Evolutionary conservation across 2,888 invertebrate genomes (phyloP).

Genomic region (Chirona hameri): DNA sequence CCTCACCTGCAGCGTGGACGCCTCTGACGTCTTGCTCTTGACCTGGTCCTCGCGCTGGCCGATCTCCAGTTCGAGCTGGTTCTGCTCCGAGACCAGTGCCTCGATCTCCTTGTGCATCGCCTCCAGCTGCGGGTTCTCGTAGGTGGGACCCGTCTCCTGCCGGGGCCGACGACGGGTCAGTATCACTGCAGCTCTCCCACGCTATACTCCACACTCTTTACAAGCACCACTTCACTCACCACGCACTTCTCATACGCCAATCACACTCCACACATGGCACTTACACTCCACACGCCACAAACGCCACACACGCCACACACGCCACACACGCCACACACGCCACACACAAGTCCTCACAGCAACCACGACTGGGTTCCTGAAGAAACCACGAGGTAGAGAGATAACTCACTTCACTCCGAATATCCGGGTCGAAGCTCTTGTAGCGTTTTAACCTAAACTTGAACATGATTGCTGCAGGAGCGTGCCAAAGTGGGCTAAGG

Average conservation of each 20-base stretch:
- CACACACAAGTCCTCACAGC: too few relatives aligned
- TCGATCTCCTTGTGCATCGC: constrained; percentile 89
- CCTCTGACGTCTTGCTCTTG: constrained; percentile 82
- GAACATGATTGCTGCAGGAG: background rate
- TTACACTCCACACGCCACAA: too few relatives aligned
- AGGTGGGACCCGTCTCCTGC: constrained; percentile 38
- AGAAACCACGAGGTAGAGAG: too few relatives aligned
- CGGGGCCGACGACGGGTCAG: background rate
- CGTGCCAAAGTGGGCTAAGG: too few relatives aligned
- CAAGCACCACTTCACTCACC: too few relatives aligned
- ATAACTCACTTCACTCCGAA: background rate
- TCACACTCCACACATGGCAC: too few relatives aligned
- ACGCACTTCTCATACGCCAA: too few relatives aligned
- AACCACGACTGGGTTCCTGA: too few relatives aligned
- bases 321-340: too few relatives aligned
- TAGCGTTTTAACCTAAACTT: background rate
- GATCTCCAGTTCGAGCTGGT: constrained; percentile 80
- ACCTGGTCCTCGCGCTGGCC: constrained; percentile 89
- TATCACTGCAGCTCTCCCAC: too few relatives aligned
- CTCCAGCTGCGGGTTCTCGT: constrained; percentile 77
- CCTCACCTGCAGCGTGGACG: constrained; percentile 71
- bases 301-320: too few relatives aligned
- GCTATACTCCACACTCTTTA: too few relatives aligned
- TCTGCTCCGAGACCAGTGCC: constrained; percentile 77
- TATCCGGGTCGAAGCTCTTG: background rate